Percentiles rank a stretch among this genome's conserved stretches.
phyloP scores from a whole-genome alignment of 2,888 invertebrate genomes.

The Parnassius apollo region DNA sequence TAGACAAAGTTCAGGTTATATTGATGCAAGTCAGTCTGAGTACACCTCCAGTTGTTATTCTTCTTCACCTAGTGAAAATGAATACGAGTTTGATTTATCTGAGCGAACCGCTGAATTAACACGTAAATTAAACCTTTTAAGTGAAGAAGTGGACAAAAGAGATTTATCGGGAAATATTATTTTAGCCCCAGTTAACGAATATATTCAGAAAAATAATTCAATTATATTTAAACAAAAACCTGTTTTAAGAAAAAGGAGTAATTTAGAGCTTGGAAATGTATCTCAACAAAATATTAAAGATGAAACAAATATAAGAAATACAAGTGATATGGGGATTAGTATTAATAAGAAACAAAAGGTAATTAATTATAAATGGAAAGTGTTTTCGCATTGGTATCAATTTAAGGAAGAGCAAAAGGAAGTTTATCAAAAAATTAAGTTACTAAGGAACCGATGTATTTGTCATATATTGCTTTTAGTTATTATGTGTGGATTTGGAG shows the following conservation, averaged over 20 bases:
- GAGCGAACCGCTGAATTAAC: conserved; percentile 71
- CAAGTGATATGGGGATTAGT: conserved; percentile 35
- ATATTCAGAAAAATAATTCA: conserved; percentile 27
- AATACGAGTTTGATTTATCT: conserved; percentile 73
- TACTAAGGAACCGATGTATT: conserved; percentile 84
- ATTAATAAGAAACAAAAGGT: conserved; percentile 27
- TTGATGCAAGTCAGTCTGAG: conserved; percentile 77
- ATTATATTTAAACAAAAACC: conserved; percentile 39
- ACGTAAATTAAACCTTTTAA: conserved; percentile 66
- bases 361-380: conserved; percentile 50
- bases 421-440: conserved; percentile 78
- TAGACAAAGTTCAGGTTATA: conserved; percentile 69
- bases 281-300: conserved; percentile 45
- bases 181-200: conserved; percentile 43
- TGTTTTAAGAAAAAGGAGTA: conserved; percentile 56
- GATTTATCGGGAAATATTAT: conserved; percentile 49
- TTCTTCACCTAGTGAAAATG: conserved; percentile 76
- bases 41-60: conserved; percentile 78
- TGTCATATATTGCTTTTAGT: conserved; percentile 85
- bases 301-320: conserved; percentile 42
- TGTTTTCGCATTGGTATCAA: conserved; percentile 76
- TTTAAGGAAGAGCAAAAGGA: conserved; percentile 81
- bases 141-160: conserved; percentile 61
- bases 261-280: conserved; percentile 42
- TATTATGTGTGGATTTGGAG: conserved; percentile 89